Evolutionary conservation across 1,140 invertebrate genomes (phyloP).

Genomic region (Tetragonula clypearis): DNA sequence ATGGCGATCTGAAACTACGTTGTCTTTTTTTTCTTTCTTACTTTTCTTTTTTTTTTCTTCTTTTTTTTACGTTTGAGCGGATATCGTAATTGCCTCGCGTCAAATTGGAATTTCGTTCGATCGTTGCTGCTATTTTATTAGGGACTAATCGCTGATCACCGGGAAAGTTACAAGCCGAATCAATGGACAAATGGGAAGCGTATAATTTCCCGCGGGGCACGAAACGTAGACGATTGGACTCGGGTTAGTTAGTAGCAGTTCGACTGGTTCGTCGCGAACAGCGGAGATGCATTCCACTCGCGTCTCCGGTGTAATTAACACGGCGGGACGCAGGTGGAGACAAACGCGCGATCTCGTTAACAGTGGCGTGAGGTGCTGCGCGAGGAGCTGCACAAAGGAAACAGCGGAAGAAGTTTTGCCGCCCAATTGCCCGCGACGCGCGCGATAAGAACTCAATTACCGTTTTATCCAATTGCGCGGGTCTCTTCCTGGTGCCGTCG

Average conservation of each 20-base stretch:
- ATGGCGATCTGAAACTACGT: conserved; percentile 6
- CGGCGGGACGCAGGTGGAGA: conserved; percentile 27
- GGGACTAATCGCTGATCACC: not conserved
- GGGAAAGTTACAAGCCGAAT: not conserved
- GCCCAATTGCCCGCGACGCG: conserved; percentile 58
- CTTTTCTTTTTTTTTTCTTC: not conserved
- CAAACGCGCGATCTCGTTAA: conserved; percentile 49
- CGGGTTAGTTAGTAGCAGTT: not conserved
- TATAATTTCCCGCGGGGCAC: not conserved
- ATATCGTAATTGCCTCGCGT: not conserved
- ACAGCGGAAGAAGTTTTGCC: conserved; percentile 52
- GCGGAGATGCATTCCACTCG: not conserved
- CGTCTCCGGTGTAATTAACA: conserved; percentile 24
- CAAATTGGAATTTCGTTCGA: not conserved
- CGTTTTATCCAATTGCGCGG: conserved; percentile 62
- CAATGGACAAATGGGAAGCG: not conserved
- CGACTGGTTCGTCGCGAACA: not conserved
- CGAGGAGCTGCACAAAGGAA: conserved; percentile 8
- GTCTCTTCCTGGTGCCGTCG: conserved; percentile 30
- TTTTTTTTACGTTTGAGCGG: not conserved
- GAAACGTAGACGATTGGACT: not conserved
- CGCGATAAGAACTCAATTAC: conserved; percentile 69
- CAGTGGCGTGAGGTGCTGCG: conserved; percentile 40
- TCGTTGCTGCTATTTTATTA: not conserved
- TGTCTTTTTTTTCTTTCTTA: not conserved